Percentiles rank a stretch among this genome's conserved stretches.
These are phyloP conservation scores for Eurytoma adleriae DNA, from an alignment of 2,888 invertebrate species.

Conservation along the genomic window DNA sequence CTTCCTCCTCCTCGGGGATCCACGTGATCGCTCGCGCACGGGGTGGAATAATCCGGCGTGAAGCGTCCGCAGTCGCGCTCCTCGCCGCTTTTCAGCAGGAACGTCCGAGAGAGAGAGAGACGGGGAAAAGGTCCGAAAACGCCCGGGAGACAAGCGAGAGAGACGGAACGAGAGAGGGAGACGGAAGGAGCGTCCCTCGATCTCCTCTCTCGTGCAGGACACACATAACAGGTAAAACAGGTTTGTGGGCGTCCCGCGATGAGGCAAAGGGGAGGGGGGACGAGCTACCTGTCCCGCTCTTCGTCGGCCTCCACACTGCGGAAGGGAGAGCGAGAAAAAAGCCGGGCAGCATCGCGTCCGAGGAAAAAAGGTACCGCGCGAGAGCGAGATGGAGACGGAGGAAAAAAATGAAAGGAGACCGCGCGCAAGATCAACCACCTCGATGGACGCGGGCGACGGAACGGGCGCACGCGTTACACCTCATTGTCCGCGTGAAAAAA, in stretches of 20 bases:
- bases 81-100: slow-evolving; percentile 40
- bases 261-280: slow-evolving; percentile 31
- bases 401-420: slow-evolving; percentile 58
- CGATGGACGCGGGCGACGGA: slow-evolving; percentile 34
- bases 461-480: slow-evolving; percentile 20
- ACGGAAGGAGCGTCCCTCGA: background rate
- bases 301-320: slow-evolving; percentile 59
- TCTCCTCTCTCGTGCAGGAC: slow-evolving; percentile 31
- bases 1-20: background rate
- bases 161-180: background rate
- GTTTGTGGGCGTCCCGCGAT: slow-evolving; percentile 70
- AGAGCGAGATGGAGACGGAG: background rate
- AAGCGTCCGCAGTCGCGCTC: background rate
- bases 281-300: slow-evolving; percentile 69
- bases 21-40: slow-evolving; percentile 30
- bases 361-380: background rate
- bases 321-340: slow-evolving; percentile 59
- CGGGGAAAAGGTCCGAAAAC: background rate
- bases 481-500: slow-evolving; percentile 58
- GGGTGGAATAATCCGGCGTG: slow-evolving; percentile 52
- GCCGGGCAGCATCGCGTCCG: background rate
- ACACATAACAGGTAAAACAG: slow-evolving; percentile 71
- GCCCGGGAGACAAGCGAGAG: slow-evolving; percentile 10
- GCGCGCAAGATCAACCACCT: slow-evolving; percentile 55
- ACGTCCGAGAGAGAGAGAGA: slow-evolving; percentile 1